Evolutionary conservation across 2,797 vertebrate species (phyloP).

Genomic region (Acanthurus tractus): DNA sequence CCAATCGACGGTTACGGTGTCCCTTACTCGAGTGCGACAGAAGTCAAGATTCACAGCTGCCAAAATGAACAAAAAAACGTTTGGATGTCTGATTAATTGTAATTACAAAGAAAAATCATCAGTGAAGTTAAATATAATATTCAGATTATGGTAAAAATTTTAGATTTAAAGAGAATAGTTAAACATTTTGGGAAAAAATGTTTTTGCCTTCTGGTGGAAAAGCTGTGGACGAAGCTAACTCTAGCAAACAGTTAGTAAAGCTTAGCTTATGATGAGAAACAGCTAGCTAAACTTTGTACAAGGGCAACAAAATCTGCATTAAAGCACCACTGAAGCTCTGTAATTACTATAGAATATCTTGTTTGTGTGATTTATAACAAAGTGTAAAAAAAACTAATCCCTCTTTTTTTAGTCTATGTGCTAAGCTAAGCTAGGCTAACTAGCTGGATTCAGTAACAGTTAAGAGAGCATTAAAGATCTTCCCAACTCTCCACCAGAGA

Average conservation of each 20-base stretch:
- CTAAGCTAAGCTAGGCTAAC: constrained; percentile 9
- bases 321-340: constrained; percentile 10
- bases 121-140: constrained; percentile 6
- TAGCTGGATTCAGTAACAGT: not conserved
- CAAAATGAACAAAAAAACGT: constrained; percentile 43
- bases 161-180: constrained; percentile 9
- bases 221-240: not conserved
- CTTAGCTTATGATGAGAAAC: constrained; percentile 6
- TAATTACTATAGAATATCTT: not conserved
- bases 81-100: constrained; percentile 28
- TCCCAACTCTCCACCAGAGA: constrained; percentile 10
- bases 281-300: not conserved
- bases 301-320: constrained; percentile 3
- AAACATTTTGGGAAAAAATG: not conserved
- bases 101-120: constrained; percentile 27
- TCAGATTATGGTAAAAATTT: constrained; percentile 16
- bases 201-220: constrained; percentile 14
- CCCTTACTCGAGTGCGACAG: constrained; percentile 27
- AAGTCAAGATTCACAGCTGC: constrained; percentile 49
- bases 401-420: not conserved
- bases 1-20: constrained; percentile 32
- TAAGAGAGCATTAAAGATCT: not conserved
- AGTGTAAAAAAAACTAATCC: not conserved
- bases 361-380: not conserved
- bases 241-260: not conserved